Evolutionary conservation across 2,113 vertebrate genomes (phyloP).

Genomic region (Saccopteryx bilineata): DNA sequence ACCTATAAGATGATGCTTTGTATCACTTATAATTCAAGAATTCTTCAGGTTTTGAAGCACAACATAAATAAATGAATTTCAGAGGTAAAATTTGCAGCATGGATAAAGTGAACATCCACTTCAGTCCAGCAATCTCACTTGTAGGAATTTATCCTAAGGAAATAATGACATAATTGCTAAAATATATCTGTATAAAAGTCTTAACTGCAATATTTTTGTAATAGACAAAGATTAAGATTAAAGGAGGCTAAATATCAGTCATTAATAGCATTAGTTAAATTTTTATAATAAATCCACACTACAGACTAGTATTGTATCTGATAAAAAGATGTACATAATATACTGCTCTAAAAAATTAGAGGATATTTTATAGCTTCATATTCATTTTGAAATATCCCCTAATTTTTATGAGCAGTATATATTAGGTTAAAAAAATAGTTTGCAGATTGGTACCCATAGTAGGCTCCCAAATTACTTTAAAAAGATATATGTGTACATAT

Average conservation of each 20-base stretch:
- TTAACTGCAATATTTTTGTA: not conserved
- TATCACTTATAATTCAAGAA: conserved; percentile 16
- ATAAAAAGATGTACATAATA: not conserved
- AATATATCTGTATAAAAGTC: not conserved
- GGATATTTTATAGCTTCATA: no score
- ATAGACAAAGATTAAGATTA: not conserved
- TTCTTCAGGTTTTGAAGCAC: not conserved
- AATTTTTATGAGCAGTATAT: not conserved
- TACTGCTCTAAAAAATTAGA: no score
- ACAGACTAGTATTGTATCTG: not conserved
- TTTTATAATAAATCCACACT: conserved; percentile 29
- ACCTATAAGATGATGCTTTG: conserved; percentile 10
- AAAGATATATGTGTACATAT: not conserved
- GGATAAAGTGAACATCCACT: not conserved
- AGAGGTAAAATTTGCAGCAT: not conserved
- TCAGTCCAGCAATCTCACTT: not conserved
- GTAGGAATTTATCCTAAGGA: conserved; percentile 16
- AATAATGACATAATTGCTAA: not conserved
- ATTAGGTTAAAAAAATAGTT: conserved; percentile 40
- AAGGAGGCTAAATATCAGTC: conserved; percentile 34
- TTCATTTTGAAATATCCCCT: no score
- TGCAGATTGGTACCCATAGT: not conserved
- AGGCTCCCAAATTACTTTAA: not conserved
- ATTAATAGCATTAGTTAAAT: not conserved
- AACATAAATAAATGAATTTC: conserved; percentile 7